A percentile compares a stretch with the other conserved stretches of the same genome.
Conservation (phyloP, 1,140 invertebrate genomes). For the Scylla paramamosain region DNA sequence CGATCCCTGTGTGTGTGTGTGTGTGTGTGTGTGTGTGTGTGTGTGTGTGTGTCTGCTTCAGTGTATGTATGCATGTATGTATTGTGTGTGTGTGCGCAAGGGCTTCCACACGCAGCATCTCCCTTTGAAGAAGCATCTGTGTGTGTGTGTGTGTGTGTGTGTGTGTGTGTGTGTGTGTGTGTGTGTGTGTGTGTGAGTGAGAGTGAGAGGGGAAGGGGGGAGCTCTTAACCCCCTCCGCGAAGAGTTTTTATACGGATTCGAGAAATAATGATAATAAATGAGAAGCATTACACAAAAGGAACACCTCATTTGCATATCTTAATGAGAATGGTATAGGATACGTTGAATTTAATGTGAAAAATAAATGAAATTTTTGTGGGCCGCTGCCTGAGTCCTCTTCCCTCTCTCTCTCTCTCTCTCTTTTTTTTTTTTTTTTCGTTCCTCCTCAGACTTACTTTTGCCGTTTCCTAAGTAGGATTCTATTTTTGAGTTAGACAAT, state of each 20-base stretch:
- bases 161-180: conserved; percentile 7
- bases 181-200: neutral
- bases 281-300: conserved; percentile 77
- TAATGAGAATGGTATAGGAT: conserved; percentile 78
- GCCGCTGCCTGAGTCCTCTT: conserved; percentile 55
- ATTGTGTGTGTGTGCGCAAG: neutral
- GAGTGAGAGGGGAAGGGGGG: neutral
- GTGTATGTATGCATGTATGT: neutral
- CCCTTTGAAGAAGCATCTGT: conserved; percentile 37
- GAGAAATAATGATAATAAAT: conserved; percentile 78
- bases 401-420: conserved; percentile 34
- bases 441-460: conserved; percentile 36
- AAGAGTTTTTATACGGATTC: conserved; percentile 77
- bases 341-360: conserved; percentile 77
- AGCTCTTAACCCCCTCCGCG: conserved; percentile 64
- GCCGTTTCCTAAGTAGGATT: conserved; percentile 63
- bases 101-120: neutral
- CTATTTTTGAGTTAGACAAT: conserved; percentile 68
- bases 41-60: neutral
- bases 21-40: conserved; percentile 50
- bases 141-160: conserved; percentile 47
- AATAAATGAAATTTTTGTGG: conserved; percentile 77
- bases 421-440: neutral
- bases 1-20: conserved; percentile 30
- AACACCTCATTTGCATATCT: conserved; percentile 78